Percentiles rank a stretch among this genome's conserved stretches.
These are phyloP conservation scores for Odontomyia ornata DNA, from an alignment of 2,888 invertebrate genomes.

Conservation along the genomic window DNA sequence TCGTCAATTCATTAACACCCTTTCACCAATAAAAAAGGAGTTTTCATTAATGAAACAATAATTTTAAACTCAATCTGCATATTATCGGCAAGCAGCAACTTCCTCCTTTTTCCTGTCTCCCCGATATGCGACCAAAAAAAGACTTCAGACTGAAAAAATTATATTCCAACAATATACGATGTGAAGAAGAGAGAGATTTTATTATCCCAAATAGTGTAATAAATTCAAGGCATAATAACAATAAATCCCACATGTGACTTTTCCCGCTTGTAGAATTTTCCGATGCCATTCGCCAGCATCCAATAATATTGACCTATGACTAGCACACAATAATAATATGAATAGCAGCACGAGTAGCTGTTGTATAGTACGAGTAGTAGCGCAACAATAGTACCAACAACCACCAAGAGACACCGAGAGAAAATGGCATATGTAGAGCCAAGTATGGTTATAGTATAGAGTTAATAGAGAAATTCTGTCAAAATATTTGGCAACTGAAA, in stretches of 20 bases:
- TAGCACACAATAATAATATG: background rate
- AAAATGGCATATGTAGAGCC: background rate
- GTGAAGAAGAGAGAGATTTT: conserved; percentile 27
- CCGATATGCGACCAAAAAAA: background rate
- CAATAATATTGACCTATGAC: conserved; percentile 43
- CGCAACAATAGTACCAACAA: conserved; percentile 9
- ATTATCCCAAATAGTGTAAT: conserved; percentile 41
- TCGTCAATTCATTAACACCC: too few relatives aligned
- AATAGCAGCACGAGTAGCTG: background rate
- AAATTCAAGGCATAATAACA: conserved; percentile 41
- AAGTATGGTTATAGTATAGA: background rate
- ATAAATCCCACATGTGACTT: conserved; percentile 44
- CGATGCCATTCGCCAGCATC: conserved; percentile 9
- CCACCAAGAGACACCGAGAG: background rate
- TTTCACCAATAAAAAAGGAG: background rate
- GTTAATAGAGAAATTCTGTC: conserved; percentile 31
- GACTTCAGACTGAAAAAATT: background rate
- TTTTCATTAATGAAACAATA: conserved; percentile 27
- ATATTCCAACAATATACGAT: conserved; percentile 11
- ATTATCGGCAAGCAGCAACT: background rate
- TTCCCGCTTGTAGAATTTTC: conserved; percentile 33
- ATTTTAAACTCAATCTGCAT: conserved; percentile 29
- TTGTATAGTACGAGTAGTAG: background rate
- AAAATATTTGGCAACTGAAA: conserved; percentile 38
- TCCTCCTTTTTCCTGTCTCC: background rate